Percentiles rank a stretch among this genome's conserved stretches.
These are phyloP conservation scores for Drosophila rufa DNA, from an alignment of 1,140 invertebrate species.

Conservation along the genomic window DNA sequence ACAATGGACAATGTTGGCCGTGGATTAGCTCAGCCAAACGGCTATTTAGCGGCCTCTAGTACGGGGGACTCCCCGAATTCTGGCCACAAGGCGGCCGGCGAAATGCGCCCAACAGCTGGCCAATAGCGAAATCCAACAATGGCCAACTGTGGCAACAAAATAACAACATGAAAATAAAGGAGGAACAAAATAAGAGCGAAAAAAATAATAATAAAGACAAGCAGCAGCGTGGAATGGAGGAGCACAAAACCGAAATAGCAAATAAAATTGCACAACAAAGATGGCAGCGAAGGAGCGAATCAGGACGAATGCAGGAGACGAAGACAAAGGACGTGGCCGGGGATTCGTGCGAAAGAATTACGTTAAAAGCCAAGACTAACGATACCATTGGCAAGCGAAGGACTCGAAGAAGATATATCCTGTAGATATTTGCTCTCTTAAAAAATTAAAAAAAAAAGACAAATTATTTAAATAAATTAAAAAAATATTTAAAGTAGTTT, in stretches of 20 bases:
- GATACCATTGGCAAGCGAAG: neutral
- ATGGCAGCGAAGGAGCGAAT: slow-evolving; percentile 48
- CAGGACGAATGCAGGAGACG: slow-evolving; percentile 35
- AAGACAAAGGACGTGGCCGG: slow-evolving; percentile 33
- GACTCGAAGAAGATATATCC: neutral
- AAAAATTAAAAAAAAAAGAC: too few relatives aligned
- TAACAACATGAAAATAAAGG: slow-evolving; percentile 12
- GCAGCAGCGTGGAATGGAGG: slow-evolving; percentile 38
- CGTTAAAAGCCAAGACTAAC: slow-evolving; percentile 30
- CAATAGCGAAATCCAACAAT: slow-evolving; percentile 40
- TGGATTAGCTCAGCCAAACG: slow-evolving; percentile 64
- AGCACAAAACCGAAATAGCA: slow-evolving; percentile 61
- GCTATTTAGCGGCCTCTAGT: slow-evolving; percentile 54
- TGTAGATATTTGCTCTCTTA: too few relatives aligned
- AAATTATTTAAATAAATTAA: too few relatives aligned
- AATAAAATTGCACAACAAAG: slow-evolving; percentile 75
- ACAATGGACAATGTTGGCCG: slow-evolving; percentile 24
- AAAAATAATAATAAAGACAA: slow-evolving; percentile 42
- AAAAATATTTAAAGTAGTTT: too few relatives aligned
- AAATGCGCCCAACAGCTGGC: slow-evolving; percentile 64
- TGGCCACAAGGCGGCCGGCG: slow-evolving; percentile 71
- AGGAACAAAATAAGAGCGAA: slow-evolving; percentile 10
- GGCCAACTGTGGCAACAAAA: slow-evolving; percentile 25
- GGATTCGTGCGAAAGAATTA: slow-evolving; percentile 21
- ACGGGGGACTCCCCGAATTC: slow-evolving; percentile 28